Percentiles rank a stretch among this genome's conserved stretches.
Evolutionary conservation across 1,140 invertebrate species (phyloP).

Genomic region (Cardiocondyla obscurior): DNA sequence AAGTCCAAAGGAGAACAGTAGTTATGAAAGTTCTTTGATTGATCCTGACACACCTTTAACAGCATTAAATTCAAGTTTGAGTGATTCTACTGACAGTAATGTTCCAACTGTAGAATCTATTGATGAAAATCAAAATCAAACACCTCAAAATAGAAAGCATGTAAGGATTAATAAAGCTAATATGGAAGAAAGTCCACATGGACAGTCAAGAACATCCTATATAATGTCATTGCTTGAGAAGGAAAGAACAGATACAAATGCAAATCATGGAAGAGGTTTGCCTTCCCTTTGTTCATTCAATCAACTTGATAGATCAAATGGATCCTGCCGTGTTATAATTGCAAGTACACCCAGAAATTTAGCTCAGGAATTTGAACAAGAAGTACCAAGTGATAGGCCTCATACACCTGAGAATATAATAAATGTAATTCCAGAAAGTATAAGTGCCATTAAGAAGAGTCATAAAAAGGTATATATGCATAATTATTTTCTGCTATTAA

Average conservation of each 20-base stretch:
- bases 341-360: slow-evolving; percentile 79
- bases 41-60: slow-evolving; percentile 61
- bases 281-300: not conserved
- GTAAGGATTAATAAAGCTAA: slow-evolving; percentile 65
- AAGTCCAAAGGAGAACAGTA: slow-evolving; percentile 57
- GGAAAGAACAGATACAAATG: slow-evolving; percentile 67
- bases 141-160: slow-evolving; percentile 72
- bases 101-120: slow-evolving; percentile 71
- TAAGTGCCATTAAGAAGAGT: slow-evolving; percentile 80
- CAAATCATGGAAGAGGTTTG: slow-evolving; percentile 39
- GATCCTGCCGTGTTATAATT: slow-evolving; percentile 31
- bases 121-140: slow-evolving; percentile 80
- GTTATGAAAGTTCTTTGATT: slow-evolving; percentile 36
- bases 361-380: slow-evolving; percentile 73
- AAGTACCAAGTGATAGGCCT: slow-evolving; percentile 64
- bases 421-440: slow-evolving; percentile 77
- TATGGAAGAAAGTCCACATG: slow-evolving; percentile 48
- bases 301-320: slow-evolving; percentile 15
- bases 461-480: slow-evolving; percentile 78
- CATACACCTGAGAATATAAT: slow-evolving; percentile 76
- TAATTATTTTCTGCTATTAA: not conserved
- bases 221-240: slow-evolving; percentile 70
- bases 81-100: slow-evolving; percentile 64
- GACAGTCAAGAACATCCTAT: slow-evolving; percentile 9
- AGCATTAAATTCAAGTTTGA: slow-evolving; percentile 64